These are phyloP conservation scores for Pristionchus mayeri DNA, from an alignment of 2,888 invertebrate genomes.

Conservation along the genomic window DNA sequence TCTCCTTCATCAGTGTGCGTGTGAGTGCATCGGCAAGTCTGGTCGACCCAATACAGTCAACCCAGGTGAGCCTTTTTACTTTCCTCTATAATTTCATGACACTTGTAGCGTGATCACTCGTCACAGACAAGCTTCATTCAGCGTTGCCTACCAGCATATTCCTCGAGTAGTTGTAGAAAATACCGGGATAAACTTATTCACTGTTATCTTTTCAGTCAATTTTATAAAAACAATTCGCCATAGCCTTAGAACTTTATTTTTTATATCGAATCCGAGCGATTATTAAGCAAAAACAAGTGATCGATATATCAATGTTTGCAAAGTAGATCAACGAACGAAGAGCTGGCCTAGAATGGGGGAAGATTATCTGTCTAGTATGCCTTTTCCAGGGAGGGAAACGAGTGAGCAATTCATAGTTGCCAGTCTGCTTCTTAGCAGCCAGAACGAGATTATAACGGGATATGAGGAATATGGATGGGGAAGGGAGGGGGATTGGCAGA, in stretches of 20 bases:
- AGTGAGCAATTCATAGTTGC: conserved; percentile 16
- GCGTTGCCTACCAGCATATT: no score
- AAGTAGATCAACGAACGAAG: conserved; percentile 24
- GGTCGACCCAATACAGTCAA: no score
- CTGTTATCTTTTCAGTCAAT: no score
- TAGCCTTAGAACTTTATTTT: neutral
- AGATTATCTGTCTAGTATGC: neutral
- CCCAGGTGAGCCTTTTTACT: no score
- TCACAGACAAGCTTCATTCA: no score
- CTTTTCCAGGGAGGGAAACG: neutral
- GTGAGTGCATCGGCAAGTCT: no score
- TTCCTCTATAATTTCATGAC: no score
- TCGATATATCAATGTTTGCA: conserved; percentile 20
- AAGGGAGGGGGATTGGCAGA: neutral
- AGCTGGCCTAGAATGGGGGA: conserved; percentile 19
- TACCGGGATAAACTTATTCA: no score
- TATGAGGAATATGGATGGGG: neutral
- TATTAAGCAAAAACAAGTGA: conserved; percentile 12
- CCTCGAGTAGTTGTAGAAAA: no score
- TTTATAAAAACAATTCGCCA: no score
- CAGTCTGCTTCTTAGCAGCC: conserved; percentile 14
- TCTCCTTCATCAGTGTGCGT: no score
- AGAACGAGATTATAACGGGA: neutral
- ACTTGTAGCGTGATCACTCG: no score
- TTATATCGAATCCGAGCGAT: conserved; percentile 28